These are phyloP conservation scores for Melinopterus prodromus DNA, from an alignment of 2,888 invertebrate species.

Conservation along the genomic window DNA sequence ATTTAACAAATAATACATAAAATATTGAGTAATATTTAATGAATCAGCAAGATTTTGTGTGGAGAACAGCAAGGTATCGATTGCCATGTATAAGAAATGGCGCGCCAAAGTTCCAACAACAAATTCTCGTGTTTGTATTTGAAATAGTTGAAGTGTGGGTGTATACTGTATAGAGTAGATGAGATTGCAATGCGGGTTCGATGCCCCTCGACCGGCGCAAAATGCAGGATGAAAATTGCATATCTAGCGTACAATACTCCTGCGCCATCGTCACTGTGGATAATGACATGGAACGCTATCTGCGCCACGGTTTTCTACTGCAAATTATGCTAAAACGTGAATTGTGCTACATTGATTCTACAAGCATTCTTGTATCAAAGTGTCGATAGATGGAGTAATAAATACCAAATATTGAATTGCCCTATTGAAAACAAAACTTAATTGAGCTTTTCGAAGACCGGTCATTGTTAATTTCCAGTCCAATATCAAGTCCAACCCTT, in stretches of 20 bases:
- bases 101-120: neutral
- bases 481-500: no score
- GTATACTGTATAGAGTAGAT: neutral
- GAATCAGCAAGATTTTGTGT: no score
- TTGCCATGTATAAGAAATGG: neutral
- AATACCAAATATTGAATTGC: no score
- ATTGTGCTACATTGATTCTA: no score
- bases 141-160: slow-evolving; percentile 4
- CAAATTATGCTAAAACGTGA: no score
- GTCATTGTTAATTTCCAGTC: no score
- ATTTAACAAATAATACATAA: neutral
- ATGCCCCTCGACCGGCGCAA: neutral
- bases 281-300: neutral
- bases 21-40: no score
- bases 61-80: neutral
- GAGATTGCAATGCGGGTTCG: neutral
- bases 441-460: no score
- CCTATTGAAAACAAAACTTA: no score
- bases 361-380: no score
- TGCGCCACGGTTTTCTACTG: neutral
- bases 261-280: neutral
- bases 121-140: neutral
- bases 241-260: neutral
- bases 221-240: neutral
- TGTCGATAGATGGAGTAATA: no score